phyloP scores from a whole-genome alignment of 2,797 vertebrate species.

The Poecilia velifera region DNA sequence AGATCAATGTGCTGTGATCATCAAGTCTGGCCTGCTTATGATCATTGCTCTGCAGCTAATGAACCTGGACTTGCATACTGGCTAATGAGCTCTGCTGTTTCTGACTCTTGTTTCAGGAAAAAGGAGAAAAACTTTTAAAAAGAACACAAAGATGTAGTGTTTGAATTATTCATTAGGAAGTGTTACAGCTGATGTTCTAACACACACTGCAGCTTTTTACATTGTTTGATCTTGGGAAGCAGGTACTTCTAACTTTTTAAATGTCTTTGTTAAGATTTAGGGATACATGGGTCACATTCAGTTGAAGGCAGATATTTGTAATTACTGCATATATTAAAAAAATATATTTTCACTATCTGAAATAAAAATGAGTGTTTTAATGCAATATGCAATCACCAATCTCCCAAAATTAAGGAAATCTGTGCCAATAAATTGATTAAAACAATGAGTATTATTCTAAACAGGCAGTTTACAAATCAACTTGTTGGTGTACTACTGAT shows the following conservation, averaged over 20 bases:
- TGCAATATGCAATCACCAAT: not conserved
- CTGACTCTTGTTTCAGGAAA: conserved; percentile 15
- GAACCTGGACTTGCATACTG: conserved; percentile 50
- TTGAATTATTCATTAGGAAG: conserved; percentile 16
- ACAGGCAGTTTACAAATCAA: not conserved
- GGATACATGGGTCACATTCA: not conserved
- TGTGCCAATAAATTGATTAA: not conserved
- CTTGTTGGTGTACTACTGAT: not conserved
- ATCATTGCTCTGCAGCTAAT: conserved; percentile 70
- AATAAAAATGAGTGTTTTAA: not conserved
- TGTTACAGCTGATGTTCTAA: not conserved
- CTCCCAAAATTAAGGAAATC: not conserved
- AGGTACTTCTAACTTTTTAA: not conserved
- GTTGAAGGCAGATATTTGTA: not conserved
- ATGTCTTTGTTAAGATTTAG: not conserved
- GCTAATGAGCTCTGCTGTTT: conserved; percentile 50
- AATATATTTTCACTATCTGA: not conserved
- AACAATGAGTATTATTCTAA: not conserved
- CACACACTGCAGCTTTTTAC: not conserved
- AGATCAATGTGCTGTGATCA: conserved; percentile 73
- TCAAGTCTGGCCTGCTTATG: conserved; percentile 66
- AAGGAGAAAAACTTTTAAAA: not conserved
- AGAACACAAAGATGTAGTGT: not conserved
- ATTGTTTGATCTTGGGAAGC: not conserved
- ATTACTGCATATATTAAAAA: not conserved